Base-by-base conservation (phyloP, 2,888 invertebrate genomes). In the Malthinus seriepunctatus region DNA sequence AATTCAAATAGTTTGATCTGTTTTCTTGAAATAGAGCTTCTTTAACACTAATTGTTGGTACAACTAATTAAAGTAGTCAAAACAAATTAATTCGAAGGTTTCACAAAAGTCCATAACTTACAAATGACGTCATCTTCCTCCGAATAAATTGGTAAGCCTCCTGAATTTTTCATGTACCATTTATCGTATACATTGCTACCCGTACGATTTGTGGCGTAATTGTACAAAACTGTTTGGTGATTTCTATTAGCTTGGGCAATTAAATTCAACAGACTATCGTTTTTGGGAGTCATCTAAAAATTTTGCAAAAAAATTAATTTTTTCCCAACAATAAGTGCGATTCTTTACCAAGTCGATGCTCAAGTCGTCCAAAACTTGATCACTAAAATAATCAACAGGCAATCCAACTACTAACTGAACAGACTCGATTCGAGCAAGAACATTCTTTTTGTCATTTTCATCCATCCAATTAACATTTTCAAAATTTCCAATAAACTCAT, bases 351-450 rank as follows among this genome's bases (percentile, higher is more conserved):
- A 45, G 31, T 56, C 51, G 8, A 45, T 14, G 14, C 37, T 45
- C 15, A 52, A 15, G 33, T 55, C 37, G 10, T 60, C 50, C 7
- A 60, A 38, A 5, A 55, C 55, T 33, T 54, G 38, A 11, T 59
- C 50, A 92, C 93, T 66, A 93, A 93, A 0, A 14, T 67, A 66
- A 8, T 56, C 12, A 15, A 69, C 66, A 1, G 67, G 62, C 66
- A 68, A 67, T 1, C 73, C 74, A 11, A 73, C 58, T 4, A 63
- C 51, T 10, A 63, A 50, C 0, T 65, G 64, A 2, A 72, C 63
- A 14, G 64, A 60, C 37, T 61, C 37, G 9, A 70, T 38, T 8
- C 63, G 61, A 10, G 65, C 42, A 1, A 65, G 5, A n/a, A 65
- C 61, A 2, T 54, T 42, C 9, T 44, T 33, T 57, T 64, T 69